These are phyloP conservation scores for Brachionus calyciflorus DNA, from an alignment of 1,140 invertebrate genomes.

Conservation along the genomic window DNA sequence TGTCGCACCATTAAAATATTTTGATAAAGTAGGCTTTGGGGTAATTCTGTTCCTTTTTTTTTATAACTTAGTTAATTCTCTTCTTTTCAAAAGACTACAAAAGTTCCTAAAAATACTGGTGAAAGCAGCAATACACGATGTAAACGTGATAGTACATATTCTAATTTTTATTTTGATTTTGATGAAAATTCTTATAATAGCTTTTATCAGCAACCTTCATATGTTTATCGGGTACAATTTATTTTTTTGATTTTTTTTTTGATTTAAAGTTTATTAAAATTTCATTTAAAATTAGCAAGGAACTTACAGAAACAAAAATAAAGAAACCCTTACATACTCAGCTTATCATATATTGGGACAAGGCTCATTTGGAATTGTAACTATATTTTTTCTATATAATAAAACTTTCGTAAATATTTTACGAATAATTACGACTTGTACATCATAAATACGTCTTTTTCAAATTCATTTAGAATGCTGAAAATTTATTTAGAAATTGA, in stretches of 20 bases:
- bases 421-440: no score
- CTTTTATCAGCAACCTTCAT: not conserved
- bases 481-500: no score
- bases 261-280: not conserved
- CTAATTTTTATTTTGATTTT: constrained; percentile 22
- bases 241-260: not conserved
- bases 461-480: no score
- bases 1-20: constrained; percentile 38
- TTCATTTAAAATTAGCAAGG: constrained; percentile 6
- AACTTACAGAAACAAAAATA: constrained; percentile 22
- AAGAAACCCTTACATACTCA: constrained; percentile 12
- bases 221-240: constrained; percentile 10
- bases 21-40: constrained; percentile 4
- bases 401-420: no score
- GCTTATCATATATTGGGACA: constrained; percentile 18
- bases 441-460: no score
- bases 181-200: constrained; percentile 22
- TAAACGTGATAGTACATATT: constrained; percentile 18
- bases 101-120: not conserved
- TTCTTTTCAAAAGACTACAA: not conserved
- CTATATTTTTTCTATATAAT: no score
- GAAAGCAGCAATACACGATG: not conserved
- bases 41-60: no score
- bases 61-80: not conserved
- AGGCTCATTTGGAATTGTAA: constrained; percentile 42